Percentiles rank a stretch among this genome's conserved stretches.
Evolutionary conservation across 2,888 invertebrate species (phyloP).

Genomic region (Metellina segmentata): DNA sequence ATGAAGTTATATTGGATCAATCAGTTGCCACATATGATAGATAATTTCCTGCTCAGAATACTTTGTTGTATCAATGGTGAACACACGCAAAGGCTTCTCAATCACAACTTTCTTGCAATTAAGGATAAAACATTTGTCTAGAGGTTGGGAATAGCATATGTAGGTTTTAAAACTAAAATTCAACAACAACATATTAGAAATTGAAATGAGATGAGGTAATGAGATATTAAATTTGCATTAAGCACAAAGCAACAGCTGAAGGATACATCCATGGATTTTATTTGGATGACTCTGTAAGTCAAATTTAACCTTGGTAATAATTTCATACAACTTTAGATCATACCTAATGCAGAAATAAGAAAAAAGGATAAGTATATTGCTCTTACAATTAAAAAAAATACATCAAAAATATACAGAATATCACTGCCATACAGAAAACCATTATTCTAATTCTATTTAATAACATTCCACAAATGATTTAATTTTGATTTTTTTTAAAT

Average conservation of each 20-base stretch:
- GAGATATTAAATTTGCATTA: neutral
- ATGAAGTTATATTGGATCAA: neutral
- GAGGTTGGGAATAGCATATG: neutral
- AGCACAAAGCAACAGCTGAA: conserved; percentile 5
- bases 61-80: conserved; percentile 29
- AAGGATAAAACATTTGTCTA: conserved; percentile 3
- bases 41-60: conserved; percentile 28
- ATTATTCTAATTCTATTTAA: too few relatives aligned
- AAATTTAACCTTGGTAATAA: conserved; percentile 43
- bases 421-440: neutral
- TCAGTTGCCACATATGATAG: conserved; percentile 50
- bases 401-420: neutral
- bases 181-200: neutral
- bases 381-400: neutral
- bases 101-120: conserved; percentile 38
- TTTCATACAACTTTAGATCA: conserved; percentile 14
- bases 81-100: neutral
- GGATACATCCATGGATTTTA: conserved; percentile 58
- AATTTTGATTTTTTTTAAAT: too few relatives aligned
- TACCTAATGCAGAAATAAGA: conserved; percentile 4
- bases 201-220: too few relatives aligned
- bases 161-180: neutral
- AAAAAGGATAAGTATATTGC: neutral
- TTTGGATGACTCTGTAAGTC: conserved; percentile 8
- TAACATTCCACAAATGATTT: too few relatives aligned